Evolutionary conservation across 1,140 invertebrate species (phyloP).

Genomic region (Temnothorax nylanderi): DNA sequence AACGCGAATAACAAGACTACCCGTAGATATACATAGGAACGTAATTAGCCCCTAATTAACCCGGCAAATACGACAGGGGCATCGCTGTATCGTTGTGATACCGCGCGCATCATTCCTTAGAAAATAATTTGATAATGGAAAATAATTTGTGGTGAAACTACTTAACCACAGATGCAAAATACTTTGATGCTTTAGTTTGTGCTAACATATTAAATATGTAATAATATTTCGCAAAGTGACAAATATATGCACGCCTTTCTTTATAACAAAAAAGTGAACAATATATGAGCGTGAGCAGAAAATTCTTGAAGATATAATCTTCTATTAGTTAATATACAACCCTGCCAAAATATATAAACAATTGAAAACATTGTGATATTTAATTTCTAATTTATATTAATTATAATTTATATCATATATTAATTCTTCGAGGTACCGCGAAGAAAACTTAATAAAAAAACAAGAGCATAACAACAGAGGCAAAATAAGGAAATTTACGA

Average conservation of each 20-base stretch:
- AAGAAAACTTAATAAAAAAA: not conserved
- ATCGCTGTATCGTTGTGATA: slow-evolving; percentile 16
- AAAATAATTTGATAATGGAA: slow-evolving; percentile 13
- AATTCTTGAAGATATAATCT: not conserved
- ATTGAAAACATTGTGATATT: not conserved
- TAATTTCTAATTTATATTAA: not conserved
- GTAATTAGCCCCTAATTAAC: slow-evolving; percentile 61
- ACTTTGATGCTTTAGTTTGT: not conserved
- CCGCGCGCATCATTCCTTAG: not conserved
- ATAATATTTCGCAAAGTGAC: not conserved
- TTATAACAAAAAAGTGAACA: not conserved
- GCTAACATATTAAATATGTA: not conserved
- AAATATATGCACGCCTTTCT: not conserved
- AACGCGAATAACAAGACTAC: slow-evolving; percentile 53
- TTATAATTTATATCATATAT: too few relatives aligned
- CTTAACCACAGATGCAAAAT: not conserved
- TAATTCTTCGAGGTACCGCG: too few relatives aligned
- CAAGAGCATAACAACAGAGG: not conserved
- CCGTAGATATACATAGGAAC: slow-evolving; percentile 45
- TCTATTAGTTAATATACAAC: not conserved
- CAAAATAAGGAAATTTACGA: slow-evolving; percentile 39
- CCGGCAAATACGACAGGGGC: slow-evolving; percentile 30
- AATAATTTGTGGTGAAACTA: not conserved
- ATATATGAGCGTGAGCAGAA: not conserved
- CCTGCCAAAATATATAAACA: not conserved